Evolutionary conservation across 1,140 invertebrate species (phyloP).

Genomic region (Drosophila prosaltans): DNA sequence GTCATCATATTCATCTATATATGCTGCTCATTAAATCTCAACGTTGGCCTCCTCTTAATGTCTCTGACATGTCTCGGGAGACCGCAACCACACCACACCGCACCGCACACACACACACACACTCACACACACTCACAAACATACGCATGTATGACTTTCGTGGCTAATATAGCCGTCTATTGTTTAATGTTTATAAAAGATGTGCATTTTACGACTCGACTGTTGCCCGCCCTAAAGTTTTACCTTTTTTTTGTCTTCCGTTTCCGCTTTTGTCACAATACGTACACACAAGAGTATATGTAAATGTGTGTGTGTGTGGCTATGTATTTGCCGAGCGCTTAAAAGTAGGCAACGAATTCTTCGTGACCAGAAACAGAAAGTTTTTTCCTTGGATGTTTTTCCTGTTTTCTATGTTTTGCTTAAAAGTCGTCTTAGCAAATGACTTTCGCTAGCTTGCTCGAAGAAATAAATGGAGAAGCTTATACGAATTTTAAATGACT

Average conservation of each 20-base stretch:
- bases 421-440: slow-evolving; percentile 14
- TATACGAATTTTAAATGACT: slow-evolving; percentile 1
- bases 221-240: slow-evolving; percentile 54
- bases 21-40: slow-evolving; percentile 43
- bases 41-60: slow-evolving; percentile 53
- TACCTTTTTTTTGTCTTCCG: slow-evolving; percentile 49
- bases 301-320: slow-evolving; percentile 10
- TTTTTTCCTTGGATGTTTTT: background rate
- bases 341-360: slow-evolving; percentile 63
- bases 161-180: slow-evolving; percentile 52
- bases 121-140: background rate
- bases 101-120: slow-evolving; percentile 33
- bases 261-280: slow-evolving; percentile 42
- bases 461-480: background rate
- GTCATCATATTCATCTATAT: slow-evolving; percentile 23
- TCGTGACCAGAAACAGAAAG: slow-evolving; percentile 2
- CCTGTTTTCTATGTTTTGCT: slow-evolving; percentile 3
- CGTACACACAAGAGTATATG: slow-evolving; percentile 6
- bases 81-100: slow-evolving; percentile 17
- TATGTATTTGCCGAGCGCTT: slow-evolving; percentile 33
- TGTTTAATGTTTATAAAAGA: slow-evolving; percentile 62
- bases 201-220: slow-evolving; percentile 59
- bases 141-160: slow-evolving; percentile 1
- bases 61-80: slow-evolving; percentile 55
- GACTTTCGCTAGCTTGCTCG: background rate